Conservation (phyloP, 2,888 invertebrate species). For the Bhutanitis thaidina region DNA sequence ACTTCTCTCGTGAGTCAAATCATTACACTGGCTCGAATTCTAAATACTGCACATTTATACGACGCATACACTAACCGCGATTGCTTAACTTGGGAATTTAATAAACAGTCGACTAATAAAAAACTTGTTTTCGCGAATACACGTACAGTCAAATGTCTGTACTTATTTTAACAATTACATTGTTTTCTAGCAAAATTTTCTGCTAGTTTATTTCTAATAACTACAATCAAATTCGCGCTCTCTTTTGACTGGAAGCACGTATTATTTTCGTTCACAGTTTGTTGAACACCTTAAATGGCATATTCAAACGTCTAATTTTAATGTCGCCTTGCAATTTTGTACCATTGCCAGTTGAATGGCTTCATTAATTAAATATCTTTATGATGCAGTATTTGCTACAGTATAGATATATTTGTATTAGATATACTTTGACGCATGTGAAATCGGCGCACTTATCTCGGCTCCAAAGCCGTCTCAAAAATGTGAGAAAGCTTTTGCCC, state of each 20-base stretch:
- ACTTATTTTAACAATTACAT: constrained; percentile 41
- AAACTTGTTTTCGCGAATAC: too few species aligned
- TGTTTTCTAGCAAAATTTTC: constrained; percentile 54
- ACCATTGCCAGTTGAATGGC: too few species aligned
- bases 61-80: constrained; percentile 46
- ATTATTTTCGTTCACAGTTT: constrained; percentile 62
- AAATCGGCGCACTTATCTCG: too few species aligned
- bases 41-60: constrained; percentile 40
- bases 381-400: too few species aligned
- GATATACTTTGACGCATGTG: too few species aligned
- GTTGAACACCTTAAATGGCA: constrained; percentile 54
- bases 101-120: constrained; percentile 27
- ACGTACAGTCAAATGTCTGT: too few species aligned
- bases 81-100: constrained; percentile 51
- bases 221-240: constrained; percentile 51
- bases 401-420: too few species aligned
- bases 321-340: constrained; percentile 35
- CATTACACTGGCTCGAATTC: constrained; percentile 18
- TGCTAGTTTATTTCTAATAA: constrained; percentile 60
- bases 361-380: too few species aligned
- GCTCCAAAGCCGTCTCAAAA: too few species aligned
- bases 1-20: neutral
- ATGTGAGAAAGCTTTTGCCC: too few species aligned
- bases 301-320: constrained; percentile 51
- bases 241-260: constrained; percentile 39